A percentile compares a stretch with the other conserved stretches of the same genome.
phyloP scores from a whole-genome alignment of 2,113 vertebrate species.

The Cnemophilus loriae region DNA sequence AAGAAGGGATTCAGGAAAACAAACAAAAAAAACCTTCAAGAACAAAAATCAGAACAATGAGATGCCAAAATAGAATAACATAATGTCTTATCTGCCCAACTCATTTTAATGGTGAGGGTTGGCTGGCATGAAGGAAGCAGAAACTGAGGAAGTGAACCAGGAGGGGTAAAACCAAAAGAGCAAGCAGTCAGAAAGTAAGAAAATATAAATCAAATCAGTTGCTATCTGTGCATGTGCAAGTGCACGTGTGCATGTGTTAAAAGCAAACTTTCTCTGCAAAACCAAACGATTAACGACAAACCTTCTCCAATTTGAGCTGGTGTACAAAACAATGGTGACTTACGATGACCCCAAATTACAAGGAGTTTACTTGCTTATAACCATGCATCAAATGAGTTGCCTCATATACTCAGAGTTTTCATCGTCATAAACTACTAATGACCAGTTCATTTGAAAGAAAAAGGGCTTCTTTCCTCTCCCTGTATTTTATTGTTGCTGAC shows the following conservation, averaged over 20 bases:
- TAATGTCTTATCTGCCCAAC: neutral
- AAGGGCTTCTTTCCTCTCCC: neutral
- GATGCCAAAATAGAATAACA: neutral
- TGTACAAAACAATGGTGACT: neutral
- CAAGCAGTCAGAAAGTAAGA: neutral
- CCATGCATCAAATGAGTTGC: neutral
- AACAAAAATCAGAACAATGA: neutral
- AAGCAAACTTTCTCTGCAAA: neutral
- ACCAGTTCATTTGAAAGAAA: neutral
- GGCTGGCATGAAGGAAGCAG: neutral
- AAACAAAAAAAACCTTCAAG: neutral
- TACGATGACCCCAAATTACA: neutral
- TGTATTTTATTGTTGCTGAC: neutral
- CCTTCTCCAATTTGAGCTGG: neutral
- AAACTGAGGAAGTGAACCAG: neutral
- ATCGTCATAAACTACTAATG: neutral
- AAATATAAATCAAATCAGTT: neutral
- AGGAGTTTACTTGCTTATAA: neutral
- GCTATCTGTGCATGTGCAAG: neutral
- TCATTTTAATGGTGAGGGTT: neutral
- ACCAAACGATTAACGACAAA: neutral
- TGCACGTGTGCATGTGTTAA: neutral
- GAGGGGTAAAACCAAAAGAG: neutral
- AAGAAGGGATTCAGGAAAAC: neutral
- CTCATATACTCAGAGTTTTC: neutral